These are phyloP conservation scores for Merops nubicus DNA, from an alignment of 2,113 vertebrate species.

Conservation along the genomic window DNA sequence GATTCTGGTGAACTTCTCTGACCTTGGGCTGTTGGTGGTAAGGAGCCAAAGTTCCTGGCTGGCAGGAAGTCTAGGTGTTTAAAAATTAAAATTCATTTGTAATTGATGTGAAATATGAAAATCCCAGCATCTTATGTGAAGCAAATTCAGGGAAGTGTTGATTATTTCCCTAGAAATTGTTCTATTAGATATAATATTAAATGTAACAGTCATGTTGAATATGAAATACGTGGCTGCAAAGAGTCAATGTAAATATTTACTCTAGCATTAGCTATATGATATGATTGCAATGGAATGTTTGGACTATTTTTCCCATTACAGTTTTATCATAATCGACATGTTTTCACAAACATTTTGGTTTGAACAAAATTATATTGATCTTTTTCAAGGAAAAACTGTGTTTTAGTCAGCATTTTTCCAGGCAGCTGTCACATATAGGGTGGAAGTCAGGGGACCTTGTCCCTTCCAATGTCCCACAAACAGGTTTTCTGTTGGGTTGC, in stretches of 20 bases:
- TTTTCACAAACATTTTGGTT: slow-evolving; percentile 45
- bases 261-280: neutral
- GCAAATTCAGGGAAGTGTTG: neutral
- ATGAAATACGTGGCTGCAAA: neutral
- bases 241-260: slow-evolving; percentile 56
- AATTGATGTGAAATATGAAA: neutral
- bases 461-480: neutral
- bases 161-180: neutral
- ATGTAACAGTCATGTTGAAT: neutral
- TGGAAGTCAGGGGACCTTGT: neutral
- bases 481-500: neutral
- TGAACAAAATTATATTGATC: neutral
- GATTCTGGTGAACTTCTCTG: neutral
- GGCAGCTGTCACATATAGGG: neutral
- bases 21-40: neutral
- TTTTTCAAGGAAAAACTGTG: neutral
- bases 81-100: neutral
- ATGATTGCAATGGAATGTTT: slow-evolving; percentile 12
- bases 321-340: neutral
- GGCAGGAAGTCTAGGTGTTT: neutral
- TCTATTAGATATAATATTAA: slow-evolving; percentile 1
- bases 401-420: neutral
- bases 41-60: neutral
- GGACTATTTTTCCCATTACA: neutral
- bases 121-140: neutral